phyloP scores from a whole-genome alignment of 2,797 vertebrate species.

The Chaunax sp. region DNA sequence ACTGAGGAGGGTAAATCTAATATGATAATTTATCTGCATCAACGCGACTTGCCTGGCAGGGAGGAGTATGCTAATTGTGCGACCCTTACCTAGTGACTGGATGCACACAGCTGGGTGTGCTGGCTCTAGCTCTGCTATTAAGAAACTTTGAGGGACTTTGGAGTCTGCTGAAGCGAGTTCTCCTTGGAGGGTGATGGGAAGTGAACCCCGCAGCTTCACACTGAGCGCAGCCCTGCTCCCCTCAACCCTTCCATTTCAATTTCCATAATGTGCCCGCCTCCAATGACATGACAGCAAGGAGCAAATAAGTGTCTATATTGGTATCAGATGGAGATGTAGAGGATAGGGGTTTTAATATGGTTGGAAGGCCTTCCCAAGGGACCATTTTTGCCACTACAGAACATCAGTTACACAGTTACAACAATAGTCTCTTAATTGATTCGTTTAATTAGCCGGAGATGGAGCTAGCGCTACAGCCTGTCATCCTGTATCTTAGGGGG shows the following conservation, averaged over 20 bases:
- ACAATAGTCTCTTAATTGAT: conserved; percentile 99
- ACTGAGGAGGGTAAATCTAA: conserved; percentile 99
- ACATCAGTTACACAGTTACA: conserved; percentile 97
- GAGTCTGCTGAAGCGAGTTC: conserved; percentile 93
- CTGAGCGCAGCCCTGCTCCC: conserved; percentile 91
- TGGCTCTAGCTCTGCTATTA: conserved; percentile 94
- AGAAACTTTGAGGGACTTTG: conserved; percentile 98
- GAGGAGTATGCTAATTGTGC: conserved; percentile 96
- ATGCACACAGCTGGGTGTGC: conserved; percentile 92
- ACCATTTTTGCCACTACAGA: conserved; percentile 92
- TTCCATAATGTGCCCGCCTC: conserved; percentile 96
- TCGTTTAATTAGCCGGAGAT: conserved; percentile 99
- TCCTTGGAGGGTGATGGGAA: conserved; percentile 92
- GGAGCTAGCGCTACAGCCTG: conserved; percentile 89
- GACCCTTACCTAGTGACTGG: conserved; percentile 98
- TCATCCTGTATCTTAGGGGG: conserved; percentile 89
- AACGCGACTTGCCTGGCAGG: conserved; percentile 94
- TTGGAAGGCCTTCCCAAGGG: conserved; percentile 92
- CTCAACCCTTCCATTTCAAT: conserved; percentile 90
- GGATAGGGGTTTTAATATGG: conserved; percentile 94
- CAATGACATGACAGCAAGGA: conserved; percentile 97
- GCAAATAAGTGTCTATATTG: conserved; percentile 99
- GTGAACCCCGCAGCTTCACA: conserved; percentile 92
- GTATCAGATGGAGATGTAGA: conserved; percentile 96
- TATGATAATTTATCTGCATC: conserved; percentile 99